Conservation (phyloP, 2,797 vertebrate species). For the Odontamblyopus lacepedii region DNA sequence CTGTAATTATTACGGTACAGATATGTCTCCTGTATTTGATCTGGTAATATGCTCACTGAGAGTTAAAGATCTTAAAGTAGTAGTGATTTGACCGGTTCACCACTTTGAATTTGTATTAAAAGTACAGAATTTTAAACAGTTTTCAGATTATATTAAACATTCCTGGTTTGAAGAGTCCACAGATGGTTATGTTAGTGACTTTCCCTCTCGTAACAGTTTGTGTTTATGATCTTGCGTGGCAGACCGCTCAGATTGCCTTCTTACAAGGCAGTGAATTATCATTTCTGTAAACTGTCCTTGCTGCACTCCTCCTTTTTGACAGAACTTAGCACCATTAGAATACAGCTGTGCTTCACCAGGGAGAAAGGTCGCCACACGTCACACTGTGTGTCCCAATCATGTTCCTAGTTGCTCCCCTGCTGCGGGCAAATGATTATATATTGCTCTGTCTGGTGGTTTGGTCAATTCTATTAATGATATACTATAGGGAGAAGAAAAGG, state of each 20-base stretch:
- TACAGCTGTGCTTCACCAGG: conserved; percentile 44
- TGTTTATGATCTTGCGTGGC: conserved; percentile 7
- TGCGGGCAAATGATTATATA: conserved; percentile 7
- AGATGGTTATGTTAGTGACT: conserved; percentile 10
- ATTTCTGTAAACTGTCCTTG: conserved; percentile 30
- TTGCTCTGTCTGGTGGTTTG: conserved; percentile 7
- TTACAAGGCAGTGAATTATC: conserved; percentile 33
- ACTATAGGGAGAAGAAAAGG: conserved; percentile 1
- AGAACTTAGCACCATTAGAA: conserved; percentile 32
- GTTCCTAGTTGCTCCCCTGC: conserved; percentile 22
- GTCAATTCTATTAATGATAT: conserved; percentile 31
- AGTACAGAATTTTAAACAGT: not conserved
- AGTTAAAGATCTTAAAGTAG: not conserved
- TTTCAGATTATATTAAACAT: conserved; percentile 4
- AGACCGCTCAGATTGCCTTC: conserved; percentile 25
- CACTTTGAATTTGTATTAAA: not conserved
- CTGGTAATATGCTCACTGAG: not conserved
- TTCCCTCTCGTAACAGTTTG: not conserved
- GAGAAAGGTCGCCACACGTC: conserved; percentile 41
- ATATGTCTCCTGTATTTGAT: not conserved
- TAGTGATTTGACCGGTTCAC: not conserved
- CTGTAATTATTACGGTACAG: not conserved
- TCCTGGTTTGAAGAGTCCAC: conserved; percentile 18
- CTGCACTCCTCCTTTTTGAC: conserved; percentile 16
- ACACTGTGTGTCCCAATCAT: conserved; percentile 32